phyloP scores from a whole-genome alignment of 2,113 vertebrate genomes.

The Proteles cristata region DNA sequence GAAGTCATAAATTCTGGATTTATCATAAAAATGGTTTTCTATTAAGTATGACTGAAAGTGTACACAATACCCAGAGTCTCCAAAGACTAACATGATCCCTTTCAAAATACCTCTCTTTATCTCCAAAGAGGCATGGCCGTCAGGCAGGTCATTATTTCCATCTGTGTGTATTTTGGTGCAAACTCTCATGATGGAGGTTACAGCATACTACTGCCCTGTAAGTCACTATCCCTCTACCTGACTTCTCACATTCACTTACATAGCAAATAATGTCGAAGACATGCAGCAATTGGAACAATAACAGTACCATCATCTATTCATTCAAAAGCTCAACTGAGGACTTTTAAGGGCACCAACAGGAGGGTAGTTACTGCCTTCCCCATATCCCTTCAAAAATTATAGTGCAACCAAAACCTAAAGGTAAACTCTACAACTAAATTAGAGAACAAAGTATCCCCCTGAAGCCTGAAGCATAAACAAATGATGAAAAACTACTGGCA shows the following conservation, averaged over 20 bases:
- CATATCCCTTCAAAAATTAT: neutral
- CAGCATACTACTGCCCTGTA: fast-evolving
- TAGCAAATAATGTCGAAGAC: neutral
- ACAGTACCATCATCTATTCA: neutral
- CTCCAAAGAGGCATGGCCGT: neutral
- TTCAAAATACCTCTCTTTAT: neutral
- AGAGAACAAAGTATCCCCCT: neutral
- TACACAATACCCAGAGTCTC: neutral
- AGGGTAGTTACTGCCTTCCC: neutral
- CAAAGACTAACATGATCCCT: neutral
- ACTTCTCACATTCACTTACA: neutral
- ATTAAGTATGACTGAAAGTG: neutral
- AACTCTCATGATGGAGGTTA: fast-evolving
- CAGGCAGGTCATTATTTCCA: neutral
- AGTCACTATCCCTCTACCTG: neutral
- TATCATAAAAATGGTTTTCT: neutral
- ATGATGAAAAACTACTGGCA: neutral
- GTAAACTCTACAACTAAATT: neutral
- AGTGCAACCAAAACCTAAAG: neutral
- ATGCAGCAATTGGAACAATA: neutral
- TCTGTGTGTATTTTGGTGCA: neutral
- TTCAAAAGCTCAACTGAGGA: neutral
- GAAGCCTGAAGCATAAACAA: neutral
- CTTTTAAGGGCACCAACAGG: neutral
- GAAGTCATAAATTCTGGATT: neutral